Evolutionary conservation across 2,113 vertebrate genomes (phyloP), one percentile per base, ranked within the genome.

Genomic region (Miniopterus natalensis): DNA sequence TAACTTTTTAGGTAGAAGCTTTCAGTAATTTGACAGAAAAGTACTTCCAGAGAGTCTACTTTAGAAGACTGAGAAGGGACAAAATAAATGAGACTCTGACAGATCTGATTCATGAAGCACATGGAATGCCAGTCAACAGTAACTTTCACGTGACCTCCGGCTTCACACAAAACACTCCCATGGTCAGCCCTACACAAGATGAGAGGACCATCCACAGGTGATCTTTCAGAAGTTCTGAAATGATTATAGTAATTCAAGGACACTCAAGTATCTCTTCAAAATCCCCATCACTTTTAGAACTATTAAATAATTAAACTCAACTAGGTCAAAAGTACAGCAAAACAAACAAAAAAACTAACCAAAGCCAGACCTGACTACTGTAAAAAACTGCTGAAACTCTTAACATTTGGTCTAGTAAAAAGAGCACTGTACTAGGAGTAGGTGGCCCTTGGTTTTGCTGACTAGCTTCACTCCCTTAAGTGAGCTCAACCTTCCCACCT

Each of bases 181-280:
- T 0, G 17, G 12, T 11, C 3, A 0, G 66, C n/a, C 36, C 49
- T 3, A 0, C 4, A 6, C 8, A 4, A 55, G 18, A 29, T 1
- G 87, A 55, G 2, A 36, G 4, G 6, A 1, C 14, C 31, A 17
- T 6, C 40, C 14, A 0, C 2, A 3, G 49, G 40, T 6, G 17
- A 29, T 45, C 18, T 15, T 20, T 49, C 21, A 29, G 55, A 55
- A 84, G 45, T 84, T 40, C n/a, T 40, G 29, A 49, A 75, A 51
- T 10, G 4, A 59, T 20, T 8, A 13, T 0, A 13, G 1, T 31
- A 36, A 74, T 27, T 55, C 51, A 27, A 20, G 6, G 20, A 8
- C 57, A 63, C 4, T 31, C 0, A 17, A 6, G 3, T 36, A 42
- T 85, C 55, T 59, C 18, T 18, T 63, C 15, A 42, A 73, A 59